Percentiles rank a stretch among this genome's conserved stretches.
phyloP scores from a whole-genome alignment of 2,797 vertebrate species.

The Lemur catta region DNA sequence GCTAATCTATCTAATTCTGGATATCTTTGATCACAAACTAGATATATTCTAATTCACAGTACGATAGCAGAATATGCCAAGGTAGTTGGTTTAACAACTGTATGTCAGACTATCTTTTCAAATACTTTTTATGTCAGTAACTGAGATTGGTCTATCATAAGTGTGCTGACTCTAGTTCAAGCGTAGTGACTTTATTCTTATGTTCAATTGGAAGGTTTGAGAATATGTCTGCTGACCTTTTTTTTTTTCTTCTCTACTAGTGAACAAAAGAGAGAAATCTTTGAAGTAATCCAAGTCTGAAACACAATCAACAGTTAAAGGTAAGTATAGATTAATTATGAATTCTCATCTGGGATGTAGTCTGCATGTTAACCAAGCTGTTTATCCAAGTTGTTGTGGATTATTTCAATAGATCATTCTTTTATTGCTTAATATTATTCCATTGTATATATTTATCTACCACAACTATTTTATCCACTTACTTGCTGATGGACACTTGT shows the following conservation, averaged over 20 bases:
- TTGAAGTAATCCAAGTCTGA: background rate
- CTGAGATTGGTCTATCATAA: background rate
- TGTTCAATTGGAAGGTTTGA: background rate
- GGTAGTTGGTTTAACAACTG: background rate
- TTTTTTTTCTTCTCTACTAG: background rate
- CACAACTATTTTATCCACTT: background rate
- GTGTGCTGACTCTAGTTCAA: background rate
- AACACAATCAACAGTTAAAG: background rate
- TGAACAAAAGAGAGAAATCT: background rate
- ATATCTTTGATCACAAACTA: background rate
- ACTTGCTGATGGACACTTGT: background rate
- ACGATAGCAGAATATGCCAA: background rate
- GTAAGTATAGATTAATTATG: background rate
- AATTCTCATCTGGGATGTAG: background rate
- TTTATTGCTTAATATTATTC: background rate
- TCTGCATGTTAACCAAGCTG: background rate
- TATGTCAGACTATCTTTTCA: background rate
- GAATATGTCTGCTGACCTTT: background rate
- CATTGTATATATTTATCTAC: background rate
- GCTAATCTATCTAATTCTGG: background rate
- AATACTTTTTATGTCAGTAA: background rate
- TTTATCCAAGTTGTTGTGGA: background rate
- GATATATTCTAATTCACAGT: background rate
- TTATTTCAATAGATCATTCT: background rate
- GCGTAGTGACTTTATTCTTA: background rate